Conservation (phyloP, 1,140 invertebrate species). For the Sinella curviseta region DNA sequence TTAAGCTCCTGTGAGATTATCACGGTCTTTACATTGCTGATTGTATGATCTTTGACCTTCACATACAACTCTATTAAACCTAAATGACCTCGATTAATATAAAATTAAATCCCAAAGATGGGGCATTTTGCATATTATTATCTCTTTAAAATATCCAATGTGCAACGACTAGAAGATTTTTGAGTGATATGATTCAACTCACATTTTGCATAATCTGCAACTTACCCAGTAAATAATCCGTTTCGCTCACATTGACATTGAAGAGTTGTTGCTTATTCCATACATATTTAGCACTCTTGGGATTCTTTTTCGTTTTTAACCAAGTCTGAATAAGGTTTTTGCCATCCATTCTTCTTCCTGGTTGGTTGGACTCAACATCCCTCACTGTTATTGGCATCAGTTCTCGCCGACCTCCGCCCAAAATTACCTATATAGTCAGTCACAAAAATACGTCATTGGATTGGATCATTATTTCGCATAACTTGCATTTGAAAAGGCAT, state of each 20-base stretch:
- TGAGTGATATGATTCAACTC: too few species aligned
- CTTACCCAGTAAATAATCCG: conserved; percentile 45
- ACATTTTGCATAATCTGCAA: too few species aligned
- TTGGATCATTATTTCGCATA: neutral
- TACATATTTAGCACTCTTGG: conserved; percentile 46
- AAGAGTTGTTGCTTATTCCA: conserved; percentile 51
- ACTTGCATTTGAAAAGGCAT: neutral
- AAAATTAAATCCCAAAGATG: too few species aligned
- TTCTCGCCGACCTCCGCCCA: conserved; percentile 56
- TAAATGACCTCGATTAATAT: too few species aligned
- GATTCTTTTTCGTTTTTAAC: conserved; percentile 43
- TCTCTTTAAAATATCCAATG: too few species aligned
- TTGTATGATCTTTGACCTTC: too few species aligned
- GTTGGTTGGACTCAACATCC: conserved; percentile 46
- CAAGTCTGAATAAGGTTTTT: conserved; percentile 52
- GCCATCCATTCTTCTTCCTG: conserved; percentile 49
- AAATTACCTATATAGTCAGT: conserved; percentile 56
- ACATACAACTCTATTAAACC: too few species aligned
- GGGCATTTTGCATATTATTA: too few species aligned
- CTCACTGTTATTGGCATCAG: conserved; percentile 51
- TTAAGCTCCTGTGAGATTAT: too few species aligned
- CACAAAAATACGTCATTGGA: conserved; percentile 34
- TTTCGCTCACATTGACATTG: conserved; percentile 46
- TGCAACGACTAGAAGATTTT: too few species aligned
- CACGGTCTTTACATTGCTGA: too few species aligned